A percentile compares a stretch with the other conserved stretches of the same genome.
These are phyloP conservation scores for Tyrannus savana DNA, from an alignment of 2,113 vertebrate species.

Conservation along the genomic window DNA sequence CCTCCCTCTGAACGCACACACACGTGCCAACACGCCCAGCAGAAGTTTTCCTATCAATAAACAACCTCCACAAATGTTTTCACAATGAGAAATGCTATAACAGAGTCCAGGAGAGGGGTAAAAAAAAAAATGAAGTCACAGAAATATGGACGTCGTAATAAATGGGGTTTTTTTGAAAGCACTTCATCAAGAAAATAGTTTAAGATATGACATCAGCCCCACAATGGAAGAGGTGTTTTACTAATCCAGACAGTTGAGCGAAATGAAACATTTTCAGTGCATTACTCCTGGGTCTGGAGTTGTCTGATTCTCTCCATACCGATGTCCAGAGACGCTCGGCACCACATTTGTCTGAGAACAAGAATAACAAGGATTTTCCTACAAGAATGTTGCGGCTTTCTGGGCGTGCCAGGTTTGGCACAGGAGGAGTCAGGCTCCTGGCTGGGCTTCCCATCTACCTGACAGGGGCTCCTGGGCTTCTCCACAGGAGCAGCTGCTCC, in stretches of 20 bases:
- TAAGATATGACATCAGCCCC: slow-evolving; percentile 42
- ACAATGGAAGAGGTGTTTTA: slow-evolving; percentile 42
- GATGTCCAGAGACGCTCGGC: background rate
- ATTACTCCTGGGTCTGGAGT: background rate
- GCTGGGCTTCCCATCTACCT: background rate
- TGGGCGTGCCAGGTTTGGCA: background rate
- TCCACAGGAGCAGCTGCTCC: background rate
- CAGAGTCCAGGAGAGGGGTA: background rate
- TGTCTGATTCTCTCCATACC: background rate
- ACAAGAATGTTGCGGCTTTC: background rate
- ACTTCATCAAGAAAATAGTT: slow-evolving; percentile 62
- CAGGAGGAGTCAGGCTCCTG: background rate
- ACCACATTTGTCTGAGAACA: background rate
- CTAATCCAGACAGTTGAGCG: slow-evolving; percentile 17
- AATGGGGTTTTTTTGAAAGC: slow-evolving; percentile 43
- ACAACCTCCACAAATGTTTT: slow-evolving; percentile 40
- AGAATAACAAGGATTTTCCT: background rate
- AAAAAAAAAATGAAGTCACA: slow-evolving; percentile 19
- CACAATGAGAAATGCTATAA: background rate
- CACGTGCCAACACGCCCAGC: background rate
- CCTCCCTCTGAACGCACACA: background rate
- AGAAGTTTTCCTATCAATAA: slow-evolving; percentile 17
- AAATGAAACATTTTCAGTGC: slow-evolving; percentile 21
- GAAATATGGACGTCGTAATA: background rate
- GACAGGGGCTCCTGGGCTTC: background rate